phyloP scores from a whole-genome alignment of 2,888 invertebrate genomes.

The Lucinisca nassula region DNA sequence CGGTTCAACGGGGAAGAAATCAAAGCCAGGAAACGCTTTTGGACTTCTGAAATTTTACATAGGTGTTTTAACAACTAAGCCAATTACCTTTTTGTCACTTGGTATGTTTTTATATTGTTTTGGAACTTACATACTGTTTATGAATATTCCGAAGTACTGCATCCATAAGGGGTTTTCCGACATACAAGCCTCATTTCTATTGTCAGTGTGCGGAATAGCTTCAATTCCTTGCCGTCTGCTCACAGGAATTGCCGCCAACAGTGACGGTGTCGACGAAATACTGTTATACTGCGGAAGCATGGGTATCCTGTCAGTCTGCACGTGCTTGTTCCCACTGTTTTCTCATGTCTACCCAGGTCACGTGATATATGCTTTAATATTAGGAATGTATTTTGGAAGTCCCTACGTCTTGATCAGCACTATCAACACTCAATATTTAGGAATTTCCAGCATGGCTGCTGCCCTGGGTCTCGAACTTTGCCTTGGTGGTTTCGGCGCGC shows the following conservation, averaged over 20 bases:
- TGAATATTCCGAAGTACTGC: conserved; percentile 52
- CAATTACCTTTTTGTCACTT: conserved; percentile 27
- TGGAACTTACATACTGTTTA: conserved; percentile 49
- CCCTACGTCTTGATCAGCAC: conserved; percentile 43
- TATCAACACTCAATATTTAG: conserved; percentile 43
- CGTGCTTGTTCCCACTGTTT: conserved; percentile 36
- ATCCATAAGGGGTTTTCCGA: conserved; percentile 31
- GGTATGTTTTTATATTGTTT: conserved; percentile 47
- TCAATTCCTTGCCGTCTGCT: conserved; percentile 48
- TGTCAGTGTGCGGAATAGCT: conserved; percentile 45
- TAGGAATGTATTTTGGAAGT: conserved; percentile 50
- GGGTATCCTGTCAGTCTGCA: conserved; percentile 1
- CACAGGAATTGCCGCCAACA: conserved; percentile 34
- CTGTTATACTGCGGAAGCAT: conserved; percentile 45
- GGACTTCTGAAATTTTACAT: conserved; percentile 12
- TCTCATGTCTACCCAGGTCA: conserved; percentile 35
- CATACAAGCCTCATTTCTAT: conserved; percentile 47
- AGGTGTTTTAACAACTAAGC: conserved; percentile 30
- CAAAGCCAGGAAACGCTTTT: not conserved
- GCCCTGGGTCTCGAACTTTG: conserved; percentile 52
- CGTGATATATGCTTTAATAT: conserved; percentile 30
- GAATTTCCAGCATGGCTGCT: conserved; percentile 36
- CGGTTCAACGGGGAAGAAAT: not conserved
- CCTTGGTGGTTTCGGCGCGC: conserved; percentile 44
- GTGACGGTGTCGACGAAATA: conserved; percentile 28